Percentiles rank a stretch among this genome's conserved stretches.
These are phyloP conservation scores for Halictus ligatus DNA, from an alignment of 2,888 invertebrate genomes.

Conservation along the genomic window DNA sequence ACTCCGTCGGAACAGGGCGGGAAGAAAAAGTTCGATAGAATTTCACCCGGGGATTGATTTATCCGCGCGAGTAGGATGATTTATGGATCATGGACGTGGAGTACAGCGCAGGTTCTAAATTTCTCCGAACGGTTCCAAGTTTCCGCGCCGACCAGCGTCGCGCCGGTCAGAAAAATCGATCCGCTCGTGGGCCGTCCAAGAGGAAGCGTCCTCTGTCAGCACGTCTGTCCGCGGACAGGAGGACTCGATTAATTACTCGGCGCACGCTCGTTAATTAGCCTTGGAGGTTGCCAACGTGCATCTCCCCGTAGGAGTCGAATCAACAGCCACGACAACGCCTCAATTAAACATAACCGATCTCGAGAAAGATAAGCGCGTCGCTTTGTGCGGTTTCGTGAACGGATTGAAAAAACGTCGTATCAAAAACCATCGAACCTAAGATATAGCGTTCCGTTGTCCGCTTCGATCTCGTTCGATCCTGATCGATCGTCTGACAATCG, in stretches of 20 bases:
- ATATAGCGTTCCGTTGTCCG: neutral
- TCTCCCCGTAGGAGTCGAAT: slow-evolving; percentile 44
- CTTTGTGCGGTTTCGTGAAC: neutral
- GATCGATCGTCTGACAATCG: neutral
- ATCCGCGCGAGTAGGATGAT: neutral
- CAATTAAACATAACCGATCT: slow-evolving; percentile 52
- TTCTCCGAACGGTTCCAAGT: slow-evolving; percentile 15
- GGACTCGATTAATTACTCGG: slow-evolving; percentile 75
- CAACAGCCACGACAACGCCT: slow-evolving; percentile 54
- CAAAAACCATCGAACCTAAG: neutral
- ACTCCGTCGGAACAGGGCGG: neutral
- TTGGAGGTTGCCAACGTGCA: slow-evolving; percentile 55
- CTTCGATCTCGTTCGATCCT: neutral
- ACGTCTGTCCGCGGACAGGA: slow-evolving; percentile 42
- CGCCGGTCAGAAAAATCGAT: slow-evolving; percentile 23
- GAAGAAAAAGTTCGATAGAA: neutral
- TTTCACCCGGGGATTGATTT: neutral
- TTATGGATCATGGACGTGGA: slow-evolving; percentile 1
- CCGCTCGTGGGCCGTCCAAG: slow-evolving; percentile 38
- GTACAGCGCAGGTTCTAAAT: neutral
- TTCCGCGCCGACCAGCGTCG: neutral
- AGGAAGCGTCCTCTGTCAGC: slow-evolving; percentile 45
- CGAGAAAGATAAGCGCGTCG: neutral
- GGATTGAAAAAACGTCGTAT: neutral
- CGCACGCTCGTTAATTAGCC: slow-evolving; percentile 75